Evolutionary conservation across 2,113 vertebrate genomes (phyloP), one percentile per base, ranked within the genome.

Genomic region (Hypocryptadius cinnamomeus): DNA sequence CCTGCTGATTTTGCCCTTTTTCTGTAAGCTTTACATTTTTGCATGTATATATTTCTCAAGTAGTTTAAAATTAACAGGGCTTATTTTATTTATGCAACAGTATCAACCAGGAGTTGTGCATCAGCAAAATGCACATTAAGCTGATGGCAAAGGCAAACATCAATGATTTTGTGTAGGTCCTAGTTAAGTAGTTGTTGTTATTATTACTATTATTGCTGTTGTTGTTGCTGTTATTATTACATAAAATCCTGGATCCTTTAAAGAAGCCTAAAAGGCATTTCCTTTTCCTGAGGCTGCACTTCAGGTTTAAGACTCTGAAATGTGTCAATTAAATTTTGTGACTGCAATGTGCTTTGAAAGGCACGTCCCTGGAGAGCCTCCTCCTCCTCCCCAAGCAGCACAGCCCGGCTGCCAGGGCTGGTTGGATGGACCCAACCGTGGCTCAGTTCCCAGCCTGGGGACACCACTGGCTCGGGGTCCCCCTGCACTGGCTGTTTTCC

Each of bases 101-200:
- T 63, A 91, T 77, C 89, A 92, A 77, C 18, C 70, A 87, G 84
- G 85, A 94, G 79, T 40, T 85, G 85, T 65, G 54, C 72, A 88
- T 90, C 93, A 93, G 96, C 92, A 95, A 93, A 96, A 95, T 51
- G 86, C 79, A 90, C 93, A 79, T 87, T 57, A 93, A 78, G 81
- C 4, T 48, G 79, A 53, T 72, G 54, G 91, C 63, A 92, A 95
- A 92, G 91, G 85, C 79, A 95, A 95, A 96, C 86, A 91, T 65
- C 84, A 91, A 87, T 89, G 91, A 96, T 94, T 94, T 61, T 66
- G 59, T 94, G 89, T 72, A 79, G 89, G 96, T 79, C 80, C 74
- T 70, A 53, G 78, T 83, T 85, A 93, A 94, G 81, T 89, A 94
- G 59, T 71, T 81, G 77, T 86, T 54, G 24, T 37, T 70, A n/a